Evolutionary conservation across 2,888 invertebrate genomes (phyloP), one percentile per base, ranked within the genome.

Genomic region (Chironomus tentans): DNA sequence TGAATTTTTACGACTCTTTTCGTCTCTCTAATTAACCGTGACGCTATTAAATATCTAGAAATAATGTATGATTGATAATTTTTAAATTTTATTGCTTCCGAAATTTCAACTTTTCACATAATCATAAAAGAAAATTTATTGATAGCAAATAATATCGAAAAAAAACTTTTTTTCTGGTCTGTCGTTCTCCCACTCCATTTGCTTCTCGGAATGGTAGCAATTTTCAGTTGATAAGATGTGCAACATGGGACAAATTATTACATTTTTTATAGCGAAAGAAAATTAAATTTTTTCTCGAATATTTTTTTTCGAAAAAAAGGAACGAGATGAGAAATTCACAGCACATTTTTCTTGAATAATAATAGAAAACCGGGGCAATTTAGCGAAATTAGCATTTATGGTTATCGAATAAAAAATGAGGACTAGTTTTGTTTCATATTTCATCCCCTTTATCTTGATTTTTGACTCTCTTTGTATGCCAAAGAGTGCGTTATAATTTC

Each of bases 331-430:
- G 50, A 56, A 18, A 56, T 56, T 56, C 18, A 15, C 18, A 56
- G 18, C 56, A 56, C 56, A 56, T 56, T 56, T 56, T 56, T 56
- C 15, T 56, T 15, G 15, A 56, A n/a, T 56, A 15, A 56, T 10
- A 50, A 15, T 6, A 56, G 56, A 56, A 65, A 72, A 46, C 15
- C 47, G 21, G 6, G 68, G 68, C 68, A 68, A 74, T 74, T 74
- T 74, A 74, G 46, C 62, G 21, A 74, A 74, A 74, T 74, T 74
- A 74, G 48, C 74, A 74, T 68, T 74, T 74, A 74, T 74, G 65
- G 68, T 73, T 56, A 46, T 47, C 22, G 28, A 21, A 65, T 65
- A 21, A 65, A 65, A 65, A 65, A 65, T 65, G 72, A 73, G 48
- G 72, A 72, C 72, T 72, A 62, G 72, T 72, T 71, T 70, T 18